Evolutionary conservation across 2,113 vertebrate species (phyloP), one percentile per base, ranked within the genome.

Genomic region (Dicaeum eximium): DNA sequence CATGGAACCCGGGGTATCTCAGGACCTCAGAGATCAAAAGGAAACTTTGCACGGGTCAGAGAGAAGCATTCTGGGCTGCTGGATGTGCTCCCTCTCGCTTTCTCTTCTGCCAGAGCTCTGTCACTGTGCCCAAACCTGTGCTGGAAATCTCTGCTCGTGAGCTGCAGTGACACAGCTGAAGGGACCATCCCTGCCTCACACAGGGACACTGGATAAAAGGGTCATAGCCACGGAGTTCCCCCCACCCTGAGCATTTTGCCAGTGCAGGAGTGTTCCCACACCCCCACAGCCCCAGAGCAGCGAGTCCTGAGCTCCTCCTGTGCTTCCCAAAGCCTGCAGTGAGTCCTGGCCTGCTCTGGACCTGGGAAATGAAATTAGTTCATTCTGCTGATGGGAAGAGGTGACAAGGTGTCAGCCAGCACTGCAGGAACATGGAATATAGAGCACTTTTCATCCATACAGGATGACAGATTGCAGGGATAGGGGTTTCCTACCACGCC

Each of bases 1-100:
- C 10, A 1, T 40, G 51, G 54, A 73, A 70, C 40, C 0, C 1
- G 11, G 73, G 75, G 33, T 83, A 65, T 88, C 94, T 93, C 5
- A 9, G 56, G 42, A 88, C 69, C 53, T 71, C 77, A 9, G 31
- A 92, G 91, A 95, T 94, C 75, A 96, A 93, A 95, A 88, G 88
- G 72, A 14, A n/a, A 17, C 16, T 28, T 35, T 66, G 47, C 79
- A 66, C 0, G 12, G 74, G 50, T 92, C 74, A 90, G 75, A 73
- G 71, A 64, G 47, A 71, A 90, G 54, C 6, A 4, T 50, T 69
- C 23, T 53, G 67, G 51, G 70, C 42, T 92, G 88, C n/a, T 73
- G 62, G 38, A 58, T 88, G 42, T 21, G 48, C 53, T 90, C 23
- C 7, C 23, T 61, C 33, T 9, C 37, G 37, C 51, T 38, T 30